phyloP scores from a whole-genome alignment of 1,140 invertebrate genomes.

The Hermetia illucens region DNA sequence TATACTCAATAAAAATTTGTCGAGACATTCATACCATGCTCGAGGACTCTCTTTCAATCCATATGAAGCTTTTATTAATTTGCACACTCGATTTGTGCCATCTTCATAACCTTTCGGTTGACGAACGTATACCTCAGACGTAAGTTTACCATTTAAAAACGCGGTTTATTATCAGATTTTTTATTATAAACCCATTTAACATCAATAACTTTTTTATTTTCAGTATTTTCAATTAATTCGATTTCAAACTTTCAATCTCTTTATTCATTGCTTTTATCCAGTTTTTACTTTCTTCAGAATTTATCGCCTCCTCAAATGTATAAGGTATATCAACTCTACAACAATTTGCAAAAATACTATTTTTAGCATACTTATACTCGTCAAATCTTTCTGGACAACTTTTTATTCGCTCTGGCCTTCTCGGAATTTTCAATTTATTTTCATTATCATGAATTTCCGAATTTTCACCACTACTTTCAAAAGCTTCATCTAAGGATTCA shows the following conservation, averaged over 20 bases:
- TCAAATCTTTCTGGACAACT: too few species aligned
- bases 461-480: too few species aligned
- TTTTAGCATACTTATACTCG: too few species aligned
- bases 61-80: constrained; percentile 7
- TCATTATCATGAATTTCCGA: too few species aligned
- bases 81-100: constrained; percentile 9
- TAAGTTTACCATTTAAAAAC: constrained; percentile 26
- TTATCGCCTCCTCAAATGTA: constrained; percentile 19
- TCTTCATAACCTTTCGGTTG: constrained; percentile 25
- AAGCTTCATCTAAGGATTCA: constrained; percentile 12
- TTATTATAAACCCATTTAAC: constrained; percentile 25
- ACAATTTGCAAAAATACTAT: constrained; percentile 24
- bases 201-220: constrained; percentile 14
- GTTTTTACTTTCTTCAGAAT: constrained; percentile 11
- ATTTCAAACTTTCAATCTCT: constrained; percentile 20
- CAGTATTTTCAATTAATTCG: constrained; percentile 20
- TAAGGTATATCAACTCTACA: constrained; percentile 16
- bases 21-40: constrained; percentile 22
- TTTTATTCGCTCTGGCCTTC: too few species aligned
- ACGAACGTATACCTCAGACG: constrained; percentile 30
- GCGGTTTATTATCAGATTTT: constrained; percentile 24
- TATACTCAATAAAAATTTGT: constrained; percentile 10
- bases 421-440: too few species aligned
- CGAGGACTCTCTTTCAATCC: constrained; percentile 16
- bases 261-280: constrained; percentile 26